Base-by-base conservation (phyloP, 2,113 vertebrate species). In the Mobula hypostoma region DNA sequence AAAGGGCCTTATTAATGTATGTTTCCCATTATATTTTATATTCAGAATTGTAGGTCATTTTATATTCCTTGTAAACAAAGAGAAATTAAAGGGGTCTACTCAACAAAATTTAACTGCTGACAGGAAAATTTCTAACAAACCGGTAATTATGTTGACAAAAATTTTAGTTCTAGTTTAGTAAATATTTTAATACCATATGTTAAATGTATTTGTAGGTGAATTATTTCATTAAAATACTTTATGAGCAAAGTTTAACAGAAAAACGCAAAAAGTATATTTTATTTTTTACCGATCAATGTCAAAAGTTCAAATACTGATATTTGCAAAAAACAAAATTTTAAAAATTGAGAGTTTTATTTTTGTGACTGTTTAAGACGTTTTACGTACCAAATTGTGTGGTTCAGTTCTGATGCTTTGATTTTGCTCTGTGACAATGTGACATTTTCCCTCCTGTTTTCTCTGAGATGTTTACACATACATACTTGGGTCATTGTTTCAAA, bases 211-310 rank as follows among this genome's bases (percentile, higher is more conserved):
- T 83, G 80, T 83, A 83, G 80, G 80, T 56, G 80, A 83, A 83
- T 83, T 83, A 83, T 83, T 56, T 83, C 80, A 83, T 83, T 83
- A 83, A 83, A 83, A 83, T 83, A 83, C 80, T 83, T 83, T 83
- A 83, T 83, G 80, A 83, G 80, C 80, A 83, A 83, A 83, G 80
- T 83, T 83, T 83, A 83, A 83, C 80, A 24, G 32, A 83, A 83
- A 83, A 83, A 83, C 80, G 40, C 40, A 83, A 83, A 83, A 56
- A 83, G 80, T 83, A 83, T 83, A 83, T 83, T 83, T 83, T 83
- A 83, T 83, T 83, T 83, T 83, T 83, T 56, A 83, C 80, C 80
- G 24, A 83, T 17, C 19, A 21, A 56, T 83, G 40, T 82, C 79
- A 82, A 82, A 83, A 48, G 79, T 83, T 83, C 80, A 83, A 83